Percentiles rank a stretch among this genome's conserved stretches.
Evolutionary conservation across 2,888 invertebrate genomes (phyloP).

Genomic region (Prostheceraeus crozeri): DNA sequence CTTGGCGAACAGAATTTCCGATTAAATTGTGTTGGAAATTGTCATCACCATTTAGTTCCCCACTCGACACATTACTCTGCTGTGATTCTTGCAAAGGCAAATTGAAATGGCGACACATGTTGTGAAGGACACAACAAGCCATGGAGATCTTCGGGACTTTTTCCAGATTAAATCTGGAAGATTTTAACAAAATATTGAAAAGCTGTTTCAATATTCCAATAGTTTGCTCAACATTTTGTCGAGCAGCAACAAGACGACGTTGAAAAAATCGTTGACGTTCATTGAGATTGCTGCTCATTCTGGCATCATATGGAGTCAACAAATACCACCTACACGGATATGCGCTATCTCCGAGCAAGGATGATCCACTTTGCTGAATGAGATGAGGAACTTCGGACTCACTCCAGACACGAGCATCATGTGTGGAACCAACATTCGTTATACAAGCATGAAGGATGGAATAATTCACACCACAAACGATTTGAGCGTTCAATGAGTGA

Average conservation of each 20-base stretch:
- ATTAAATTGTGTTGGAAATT: too few relatives aligned
- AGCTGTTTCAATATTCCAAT: too few relatives aligned
- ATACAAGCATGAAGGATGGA: slow-evolving; percentile 40
- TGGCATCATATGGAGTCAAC: slow-evolving; percentile 35
- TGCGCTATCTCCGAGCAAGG: slow-evolving; percentile 37
- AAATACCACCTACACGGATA: slow-evolving; percentile 36
- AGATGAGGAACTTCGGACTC: slow-evolving; percentile 31
- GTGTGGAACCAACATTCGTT: slow-evolving; percentile 41
- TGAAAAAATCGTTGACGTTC: neutral
- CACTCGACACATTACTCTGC: too few relatives aligned
- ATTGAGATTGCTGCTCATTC: neutral
- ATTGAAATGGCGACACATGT: slow-evolving; percentile 18
- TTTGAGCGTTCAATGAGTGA: slow-evolving; percentile 44
- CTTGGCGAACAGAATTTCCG: too few relatives aligned
- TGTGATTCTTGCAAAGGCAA: too few relatives aligned
- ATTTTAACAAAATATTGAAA: too few relatives aligned
- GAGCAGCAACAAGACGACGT: neutral
- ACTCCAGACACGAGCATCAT: slow-evolving; percentile 42
- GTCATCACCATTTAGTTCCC: too few relatives aligned
- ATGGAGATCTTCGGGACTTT: neutral
- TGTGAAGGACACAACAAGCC: slow-evolving; percentile 14
- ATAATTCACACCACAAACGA: slow-evolving; percentile 40
- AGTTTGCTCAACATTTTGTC: slow-evolving; percentile 3
- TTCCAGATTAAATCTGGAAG: too few relatives aligned
- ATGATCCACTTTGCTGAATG: neutral